Evolutionary conservation across 2,113 vertebrate species (phyloP).

Genomic region (Strix aluco): DNA sequence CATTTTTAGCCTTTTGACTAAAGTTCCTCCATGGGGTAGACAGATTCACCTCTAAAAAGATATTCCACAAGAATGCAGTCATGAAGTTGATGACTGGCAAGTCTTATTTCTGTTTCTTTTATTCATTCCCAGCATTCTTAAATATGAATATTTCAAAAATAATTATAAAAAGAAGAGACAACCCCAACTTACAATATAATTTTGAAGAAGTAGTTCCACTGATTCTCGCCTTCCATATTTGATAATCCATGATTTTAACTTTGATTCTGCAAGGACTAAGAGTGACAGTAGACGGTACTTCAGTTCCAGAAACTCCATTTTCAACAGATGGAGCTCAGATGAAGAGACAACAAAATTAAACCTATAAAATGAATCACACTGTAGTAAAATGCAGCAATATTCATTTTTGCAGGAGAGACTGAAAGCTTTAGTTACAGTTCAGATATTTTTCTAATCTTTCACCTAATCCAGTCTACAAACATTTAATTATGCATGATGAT

Average conservation of each 20-base stretch:
- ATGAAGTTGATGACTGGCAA: neutral
- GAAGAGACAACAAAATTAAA: constrained; percentile 94
- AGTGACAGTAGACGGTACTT: constrained; percentile 96
- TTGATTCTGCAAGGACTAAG: constrained; percentile 92
- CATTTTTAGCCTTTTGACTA: neutral
- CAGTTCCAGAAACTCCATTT: constrained; percentile 97
- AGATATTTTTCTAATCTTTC: neutral
- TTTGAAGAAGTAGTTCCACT: constrained; percentile 91
- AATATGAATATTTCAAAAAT: neutral
- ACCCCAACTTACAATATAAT: constrained; percentile 86
- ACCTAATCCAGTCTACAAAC: neutral
- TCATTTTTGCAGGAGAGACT: constrained; percentile 13
- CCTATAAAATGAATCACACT: constrained; percentile 76
- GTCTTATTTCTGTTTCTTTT: neutral
- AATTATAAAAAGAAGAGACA: neutral
- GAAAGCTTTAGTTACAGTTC: neutral
- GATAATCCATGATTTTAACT: constrained; percentile 98
- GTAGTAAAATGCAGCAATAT: constrained; percentile 33
- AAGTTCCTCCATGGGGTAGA: neutral
- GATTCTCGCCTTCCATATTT: constrained; percentile 96
- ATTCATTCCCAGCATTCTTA: neutral
- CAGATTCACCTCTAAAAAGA: neutral
- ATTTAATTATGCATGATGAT: neutral
- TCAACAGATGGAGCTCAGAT: constrained; percentile 91
- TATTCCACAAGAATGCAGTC: neutral